These are phyloP conservation scores for Xanthorhoe spadicearia DNA, from an alignment of 2,888 invertebrate species.

Conservation along the genomic window DNA sequence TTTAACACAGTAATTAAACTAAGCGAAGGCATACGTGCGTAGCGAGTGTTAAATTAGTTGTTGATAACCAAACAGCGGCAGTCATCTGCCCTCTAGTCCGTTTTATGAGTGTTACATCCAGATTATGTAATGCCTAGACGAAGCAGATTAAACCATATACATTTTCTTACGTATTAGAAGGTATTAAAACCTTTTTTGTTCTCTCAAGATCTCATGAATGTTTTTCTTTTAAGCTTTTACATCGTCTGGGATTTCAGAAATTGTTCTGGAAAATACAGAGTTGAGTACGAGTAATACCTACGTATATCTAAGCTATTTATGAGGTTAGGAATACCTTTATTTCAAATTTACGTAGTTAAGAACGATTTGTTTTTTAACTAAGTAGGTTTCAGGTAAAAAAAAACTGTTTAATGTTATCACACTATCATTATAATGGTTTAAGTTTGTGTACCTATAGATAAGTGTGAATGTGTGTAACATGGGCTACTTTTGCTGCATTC, in stretches of 20 bases:
- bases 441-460: no score
- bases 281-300: background rate
- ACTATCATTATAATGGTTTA: no score
- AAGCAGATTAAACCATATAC: constrained; percentile 22
- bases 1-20: no score
- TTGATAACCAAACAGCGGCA: background rate
- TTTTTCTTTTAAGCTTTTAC: constrained; percentile 20
- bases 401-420: no score
- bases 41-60: background rate
- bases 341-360: no score
- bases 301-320: background rate
- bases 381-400: no score
- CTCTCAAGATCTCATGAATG: constrained; percentile 15
- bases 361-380: no score
- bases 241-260: constrained; percentile 13
- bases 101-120: background rate
- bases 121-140: constrained; percentile 24
- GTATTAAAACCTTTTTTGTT: constrained; percentile 21
- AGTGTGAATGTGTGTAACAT: no score
- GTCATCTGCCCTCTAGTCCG: constrained; percentile 9
- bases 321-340: background rate
- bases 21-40: no score
- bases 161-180: constrained; percentile 19
- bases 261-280: background rate
- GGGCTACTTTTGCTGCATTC: no score